Evolutionary conservation across 2,888 invertebrate species (phyloP).

Genomic region (Stramonita haemastoma): DNA sequence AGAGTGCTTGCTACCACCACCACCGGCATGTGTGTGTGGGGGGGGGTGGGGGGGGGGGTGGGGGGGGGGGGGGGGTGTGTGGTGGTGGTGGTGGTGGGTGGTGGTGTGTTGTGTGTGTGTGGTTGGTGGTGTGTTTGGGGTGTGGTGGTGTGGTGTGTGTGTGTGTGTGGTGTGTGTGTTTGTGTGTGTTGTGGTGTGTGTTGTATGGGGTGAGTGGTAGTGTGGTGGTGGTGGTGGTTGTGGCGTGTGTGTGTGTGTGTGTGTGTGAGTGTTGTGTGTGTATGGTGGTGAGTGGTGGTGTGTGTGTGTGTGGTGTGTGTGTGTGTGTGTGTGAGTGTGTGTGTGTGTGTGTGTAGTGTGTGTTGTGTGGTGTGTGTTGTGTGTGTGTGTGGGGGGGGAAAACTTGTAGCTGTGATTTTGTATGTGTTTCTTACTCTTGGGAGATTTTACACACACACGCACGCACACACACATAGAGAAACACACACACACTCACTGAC

Average conservation of each 20-base stretch:
- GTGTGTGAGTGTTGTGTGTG: not conserved
- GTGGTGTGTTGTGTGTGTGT: slow-evolving; percentile 5
- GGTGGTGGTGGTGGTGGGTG: not conserved
- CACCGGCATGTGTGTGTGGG: not conserved
- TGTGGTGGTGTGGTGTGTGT: not conserved
- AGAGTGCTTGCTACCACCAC: not conserved
- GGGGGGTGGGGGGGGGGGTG: not conserved
- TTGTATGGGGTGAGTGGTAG: not conserved
- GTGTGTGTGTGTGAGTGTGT: too few species aligned
- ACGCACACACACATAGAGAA: not conserved
- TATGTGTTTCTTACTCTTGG: too few species aligned
- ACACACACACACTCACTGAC: too few species aligned
- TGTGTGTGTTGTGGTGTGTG: slow-evolving; percentile 7
- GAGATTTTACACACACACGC: not conserved
- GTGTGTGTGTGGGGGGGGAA: too few species aligned
- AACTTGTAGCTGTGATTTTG: too few species aligned
- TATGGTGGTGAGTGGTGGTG: too few species aligned
- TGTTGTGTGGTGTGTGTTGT: too few species aligned
- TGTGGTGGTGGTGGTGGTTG: not conserved
- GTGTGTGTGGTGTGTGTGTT: not conserved
- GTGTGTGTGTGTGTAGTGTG: too few species aligned
- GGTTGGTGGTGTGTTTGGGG: not conserved
- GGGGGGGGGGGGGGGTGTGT: not conserved
- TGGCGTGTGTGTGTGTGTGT: not conserved
- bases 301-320: too few species aligned